Base-by-base conservation (phyloP, 2,797 vertebrate genomes). In the Sebastes taczanowskii region DNA sequence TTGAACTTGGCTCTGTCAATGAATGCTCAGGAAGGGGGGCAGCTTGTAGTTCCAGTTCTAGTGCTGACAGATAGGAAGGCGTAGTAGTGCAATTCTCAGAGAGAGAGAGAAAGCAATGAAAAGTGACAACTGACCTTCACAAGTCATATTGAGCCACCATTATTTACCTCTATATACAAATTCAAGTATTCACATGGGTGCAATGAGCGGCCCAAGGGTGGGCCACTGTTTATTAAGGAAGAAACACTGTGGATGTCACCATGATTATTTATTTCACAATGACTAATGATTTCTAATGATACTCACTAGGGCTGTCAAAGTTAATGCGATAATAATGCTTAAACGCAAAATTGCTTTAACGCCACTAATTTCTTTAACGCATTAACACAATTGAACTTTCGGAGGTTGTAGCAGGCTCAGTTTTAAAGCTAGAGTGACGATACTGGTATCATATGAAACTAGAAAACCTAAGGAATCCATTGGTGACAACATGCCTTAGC, bases 1-100 rank as follows among this genome's bases (percentile, higher is more conserved):
- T 68, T 84, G 23, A 69, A 83, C 71, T 79, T 59, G 66, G 64
- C 63, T 74, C n/a, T 2, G 5, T 67, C 34, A 32, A 65, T 23
- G 60, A 18, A 42, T 42, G 42, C 55, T 66, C 61, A 52, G 64
- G 62, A 22, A 52, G 20, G 42, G 30, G 6, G n/a, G 6, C 16
- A 14, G 20, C 53, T 29, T 35, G 23, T 32, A 65, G 38, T 29
- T 42, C 14, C 42, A 68, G 34, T 30, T 11, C n/a, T 38, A 38
- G 27, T 25, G 63, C 53, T 55, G 66, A 35, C 75, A 71, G 58
- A 46, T 18, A 13, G 34, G 30, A 68, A 35, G 49, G 22, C 60
- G 78, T 27, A 20, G 49, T 55, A 35, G 55, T 4, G 1, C 4
- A 7, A 58, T 13, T 49, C 30, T 49, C 27, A 42, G 25, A 66